phyloP scores from a whole-genome alignment of 1,140 invertebrate genomes.

The Parapsyche elsis region DNA sequence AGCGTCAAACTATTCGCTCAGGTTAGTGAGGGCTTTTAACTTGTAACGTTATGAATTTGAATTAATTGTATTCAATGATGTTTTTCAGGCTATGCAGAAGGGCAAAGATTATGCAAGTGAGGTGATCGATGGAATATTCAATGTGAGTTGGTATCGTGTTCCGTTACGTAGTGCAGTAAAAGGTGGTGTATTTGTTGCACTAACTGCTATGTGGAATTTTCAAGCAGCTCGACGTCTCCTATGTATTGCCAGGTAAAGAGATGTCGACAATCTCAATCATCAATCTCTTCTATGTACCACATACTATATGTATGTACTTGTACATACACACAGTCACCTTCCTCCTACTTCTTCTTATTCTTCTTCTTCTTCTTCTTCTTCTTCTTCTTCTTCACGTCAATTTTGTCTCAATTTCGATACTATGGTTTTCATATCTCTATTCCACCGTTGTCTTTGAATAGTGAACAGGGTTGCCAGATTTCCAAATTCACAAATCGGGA shows the following conservation, averaged over 20 bases:
- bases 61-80: too few species aligned
- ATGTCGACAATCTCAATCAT: background rate
- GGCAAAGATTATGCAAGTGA: conserved; percentile 47
- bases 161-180: conserved; percentile 49
- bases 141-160: conserved; percentile 55
- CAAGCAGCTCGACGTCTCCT: conserved; percentile 52
- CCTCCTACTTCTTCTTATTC: background rate
- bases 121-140: conserved; percentile 55
- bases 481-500: too few species aligned
- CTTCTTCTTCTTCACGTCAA: too few species aligned
- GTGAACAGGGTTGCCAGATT: too few species aligned
- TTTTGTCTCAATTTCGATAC: too few species aligned
- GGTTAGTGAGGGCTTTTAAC: too few species aligned
- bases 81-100: conserved; percentile 51
- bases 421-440: too few species aligned
- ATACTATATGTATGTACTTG: background rate
- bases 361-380: too few species aligned
- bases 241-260: conserved; percentile 54
- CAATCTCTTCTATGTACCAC: conserved; percentile 41
- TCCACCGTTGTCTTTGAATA: too few species aligned
- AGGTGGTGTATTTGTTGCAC: conserved; percentile 51
- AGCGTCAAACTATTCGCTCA: too few species aligned
- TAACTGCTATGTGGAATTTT: conserved; percentile 55
- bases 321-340: background rate
- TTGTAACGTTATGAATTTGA: too few species aligned